Percentiles rank a stretch among this genome's conserved stretches.
phyloP scores from a whole-genome alignment of 1,140 invertebrate species.

The Philotrypesis tridentata region DNA sequence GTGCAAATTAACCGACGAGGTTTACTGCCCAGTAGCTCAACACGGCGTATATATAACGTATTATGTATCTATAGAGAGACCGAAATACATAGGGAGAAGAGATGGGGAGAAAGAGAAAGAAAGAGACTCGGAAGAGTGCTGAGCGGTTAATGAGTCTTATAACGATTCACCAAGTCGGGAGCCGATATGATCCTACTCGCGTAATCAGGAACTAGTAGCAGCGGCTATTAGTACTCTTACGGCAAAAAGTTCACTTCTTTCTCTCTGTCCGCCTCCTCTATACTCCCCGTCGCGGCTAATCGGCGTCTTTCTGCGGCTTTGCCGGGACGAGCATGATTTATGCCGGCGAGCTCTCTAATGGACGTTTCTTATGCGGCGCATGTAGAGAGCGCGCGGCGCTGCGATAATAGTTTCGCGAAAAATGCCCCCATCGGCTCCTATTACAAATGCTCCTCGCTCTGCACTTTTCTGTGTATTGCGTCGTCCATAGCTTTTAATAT shows the following conservation, averaged over 20 bases:
- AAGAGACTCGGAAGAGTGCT: neutral
- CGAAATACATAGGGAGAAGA: too few species aligned
- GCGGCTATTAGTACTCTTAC: slow-evolving; percentile 51
- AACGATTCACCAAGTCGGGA: slow-evolving; percentile 21
- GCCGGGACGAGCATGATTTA: slow-evolving; percentile 61
- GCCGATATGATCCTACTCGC: slow-evolving; percentile 55
- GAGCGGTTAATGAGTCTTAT: slow-evolving; percentile 10
- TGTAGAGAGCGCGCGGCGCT: neutral
- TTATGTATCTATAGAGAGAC: too few species aligned
- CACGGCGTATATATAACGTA: too few species aligned
- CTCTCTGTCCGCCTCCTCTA: neutral
- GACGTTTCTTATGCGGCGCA: slow-evolving; percentile 53
- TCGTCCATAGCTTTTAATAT: too few species aligned
- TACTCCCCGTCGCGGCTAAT: slow-evolving; percentile 16
- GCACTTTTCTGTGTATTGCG: neutral
- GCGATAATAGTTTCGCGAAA: slow-evolving; percentile 5
- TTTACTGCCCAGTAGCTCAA: too few species aligned
- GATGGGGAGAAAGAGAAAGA: neutral
- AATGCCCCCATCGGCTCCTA: neutral
- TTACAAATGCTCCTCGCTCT: neutral
- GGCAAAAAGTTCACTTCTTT: slow-evolving; percentile 24
- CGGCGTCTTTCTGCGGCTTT: neutral
- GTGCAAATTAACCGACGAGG: too few species aligned
- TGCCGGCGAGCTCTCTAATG: slow-evolving; percentile 53
- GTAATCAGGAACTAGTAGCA: slow-evolving; percentile 58